A percentile compares a stretch with the other conserved stretches of the same genome.
Evolutionary conservation across 2,113 vertebrate species (phyloP).

Genomic region (Oreochromis niloticus): DNA sequence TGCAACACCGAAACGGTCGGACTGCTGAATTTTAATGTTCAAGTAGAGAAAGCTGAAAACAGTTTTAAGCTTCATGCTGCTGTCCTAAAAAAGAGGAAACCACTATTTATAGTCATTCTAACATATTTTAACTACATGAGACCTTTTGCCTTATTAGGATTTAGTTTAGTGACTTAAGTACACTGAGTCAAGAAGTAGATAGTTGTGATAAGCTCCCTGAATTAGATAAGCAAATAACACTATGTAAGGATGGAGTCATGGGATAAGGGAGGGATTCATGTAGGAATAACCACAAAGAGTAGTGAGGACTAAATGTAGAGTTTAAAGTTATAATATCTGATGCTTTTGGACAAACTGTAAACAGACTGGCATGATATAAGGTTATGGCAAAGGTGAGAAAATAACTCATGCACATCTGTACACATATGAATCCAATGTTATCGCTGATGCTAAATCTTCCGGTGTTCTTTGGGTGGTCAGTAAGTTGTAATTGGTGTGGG

Average conservation of each 20-base stretch:
- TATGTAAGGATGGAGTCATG: not conserved
- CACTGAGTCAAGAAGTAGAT: not conserved
- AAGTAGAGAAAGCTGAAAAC: not conserved
- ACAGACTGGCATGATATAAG: not conserved
- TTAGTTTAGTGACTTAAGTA: rapidly evolving
- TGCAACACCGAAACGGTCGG: not conserved
- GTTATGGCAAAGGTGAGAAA: not conserved
- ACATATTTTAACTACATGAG: not conserved
- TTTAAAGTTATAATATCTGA: not conserved
- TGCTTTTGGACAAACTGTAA: not conserved
- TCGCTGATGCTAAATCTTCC: not conserved
- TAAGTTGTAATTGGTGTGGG: not conserved
- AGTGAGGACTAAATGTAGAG: not conserved
- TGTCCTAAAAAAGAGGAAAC: not conserved
- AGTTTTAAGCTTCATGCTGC: not conserved
- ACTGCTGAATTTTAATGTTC: not conserved
- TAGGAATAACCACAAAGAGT: not conserved
- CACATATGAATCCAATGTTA: not conserved
- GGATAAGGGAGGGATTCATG: not conserved
- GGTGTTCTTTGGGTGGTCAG: not conserved
- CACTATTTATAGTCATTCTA: not conserved
- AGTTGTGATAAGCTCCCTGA: not conserved
- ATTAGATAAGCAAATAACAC: not conserved
- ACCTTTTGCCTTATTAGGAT: not conserved
- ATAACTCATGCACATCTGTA: not conserved